Evolutionary conservation across 2,113 vertebrate species (phyloP).

Genomic region (Toxotes chatareus): DNA sequence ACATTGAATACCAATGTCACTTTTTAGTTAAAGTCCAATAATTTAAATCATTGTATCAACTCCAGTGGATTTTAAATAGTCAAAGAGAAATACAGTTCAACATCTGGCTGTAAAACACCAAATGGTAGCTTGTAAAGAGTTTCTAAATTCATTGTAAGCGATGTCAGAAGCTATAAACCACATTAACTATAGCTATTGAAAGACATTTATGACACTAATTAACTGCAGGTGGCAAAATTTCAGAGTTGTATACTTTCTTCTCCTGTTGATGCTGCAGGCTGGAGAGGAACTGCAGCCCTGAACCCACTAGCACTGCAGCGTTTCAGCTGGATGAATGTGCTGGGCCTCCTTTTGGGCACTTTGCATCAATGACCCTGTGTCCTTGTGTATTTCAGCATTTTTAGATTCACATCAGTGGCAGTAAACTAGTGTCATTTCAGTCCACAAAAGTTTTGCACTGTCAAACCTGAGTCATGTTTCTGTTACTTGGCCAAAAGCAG

Average conservation of each 20-base stretch:
- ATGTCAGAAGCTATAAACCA: neutral
- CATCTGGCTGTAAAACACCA: neutral
- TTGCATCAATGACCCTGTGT: neutral
- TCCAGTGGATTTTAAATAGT: neutral
- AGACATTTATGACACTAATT: neutral
- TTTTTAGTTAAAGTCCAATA: neutral
- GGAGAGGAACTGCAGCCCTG: neutral
- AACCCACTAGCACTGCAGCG: neutral
- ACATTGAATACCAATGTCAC: neutral
- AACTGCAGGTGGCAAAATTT: neutral
- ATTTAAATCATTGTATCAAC: too few species aligned
- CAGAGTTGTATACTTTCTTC: neutral
- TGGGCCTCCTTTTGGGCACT: too few species aligned
- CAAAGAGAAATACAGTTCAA: neutral
- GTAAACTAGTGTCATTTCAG: neutral
- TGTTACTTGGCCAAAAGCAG: neutral
- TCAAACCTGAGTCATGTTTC: constrained; percentile 9
- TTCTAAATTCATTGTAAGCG: too few species aligned
- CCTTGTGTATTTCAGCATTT: neutral
- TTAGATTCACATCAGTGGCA: constrained; percentile 2
- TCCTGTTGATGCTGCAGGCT: neutral
- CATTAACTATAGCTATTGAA: neutral
- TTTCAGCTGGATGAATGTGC: neutral
- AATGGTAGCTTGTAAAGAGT: too few species aligned
- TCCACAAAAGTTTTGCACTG: neutral